A percentile compares a stretch with the other conserved stretches of the same genome.
These are phyloP conservation scores for Hipposideros armiger DNA, from an alignment of 2,113 vertebrate species.

Conservation along the genomic window DNA sequence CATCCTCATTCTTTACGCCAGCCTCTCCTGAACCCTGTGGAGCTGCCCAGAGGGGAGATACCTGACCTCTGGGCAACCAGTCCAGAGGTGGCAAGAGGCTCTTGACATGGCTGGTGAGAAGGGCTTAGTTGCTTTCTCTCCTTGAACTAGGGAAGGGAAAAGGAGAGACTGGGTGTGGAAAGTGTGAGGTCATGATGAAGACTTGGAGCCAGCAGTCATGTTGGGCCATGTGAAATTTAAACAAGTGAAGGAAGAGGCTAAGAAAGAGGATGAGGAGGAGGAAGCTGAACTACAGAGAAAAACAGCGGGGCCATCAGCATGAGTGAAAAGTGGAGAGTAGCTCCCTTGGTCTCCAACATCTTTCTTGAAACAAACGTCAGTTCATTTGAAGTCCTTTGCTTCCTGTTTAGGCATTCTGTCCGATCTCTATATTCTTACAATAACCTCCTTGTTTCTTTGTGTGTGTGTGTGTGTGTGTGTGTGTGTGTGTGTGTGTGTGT, in stretches of 20 bases:
- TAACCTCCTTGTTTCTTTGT: background rate
- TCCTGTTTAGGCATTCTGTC: background rate
- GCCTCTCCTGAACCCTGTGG: background rate
- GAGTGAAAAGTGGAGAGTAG: background rate
- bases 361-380: constrained; percentile 38
- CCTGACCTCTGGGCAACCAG: background rate
- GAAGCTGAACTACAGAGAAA: background rate
- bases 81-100: background rate
- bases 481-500: background rate
- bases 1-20: background rate
- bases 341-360: background rate
- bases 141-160: background rate
- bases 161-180: background rate
- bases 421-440: background rate
- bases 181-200: background rate
- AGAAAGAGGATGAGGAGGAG: background rate
- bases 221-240: background rate
- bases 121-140: background rate
- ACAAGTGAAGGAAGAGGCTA: background rate
- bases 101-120: background rate
- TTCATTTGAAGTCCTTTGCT: background rate
- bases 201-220: background rate
- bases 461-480: background rate
- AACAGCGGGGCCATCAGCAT: background rate
- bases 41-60: background rate